These are phyloP conservation scores for Cryptocheilus praepositus DNA, from an alignment of 2,888 invertebrate species.

Conservation along the genomic window DNA sequence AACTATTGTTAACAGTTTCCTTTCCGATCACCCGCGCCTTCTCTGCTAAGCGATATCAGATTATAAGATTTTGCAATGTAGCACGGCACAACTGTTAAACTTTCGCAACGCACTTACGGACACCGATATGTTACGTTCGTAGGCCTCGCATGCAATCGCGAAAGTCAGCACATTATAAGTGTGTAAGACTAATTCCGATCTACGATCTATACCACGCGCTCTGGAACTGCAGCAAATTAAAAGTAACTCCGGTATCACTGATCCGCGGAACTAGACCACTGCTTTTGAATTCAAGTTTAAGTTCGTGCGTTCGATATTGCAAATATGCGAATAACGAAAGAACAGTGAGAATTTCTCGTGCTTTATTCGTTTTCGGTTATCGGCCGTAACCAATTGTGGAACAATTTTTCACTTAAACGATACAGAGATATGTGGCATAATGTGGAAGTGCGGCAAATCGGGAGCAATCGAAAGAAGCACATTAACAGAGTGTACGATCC, in stretches of 20 bases:
- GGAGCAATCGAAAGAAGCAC: too few species aligned
- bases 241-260: background rate
- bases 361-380: too few species aligned
- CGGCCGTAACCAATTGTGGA: too few species aligned
- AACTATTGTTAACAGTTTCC: conserved; percentile 43
- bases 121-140: conserved; percentile 13
- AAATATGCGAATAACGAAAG: too few species aligned
- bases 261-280: background rate
- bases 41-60: conserved; percentile 49
- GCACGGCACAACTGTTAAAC: conserved; percentile 38
- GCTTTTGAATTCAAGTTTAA: conserved; percentile 3
- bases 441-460: too few species aligned
- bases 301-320: background rate
- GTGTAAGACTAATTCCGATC: background rate
- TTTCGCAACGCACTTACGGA: conserved; percentile 40
- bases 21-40: conserved; percentile 35
- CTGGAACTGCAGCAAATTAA: background rate
- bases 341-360: too few species aligned
- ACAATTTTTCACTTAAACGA: too few species aligned
- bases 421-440: too few species aligned
- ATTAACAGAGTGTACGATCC: too few species aligned
- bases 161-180: background rate
- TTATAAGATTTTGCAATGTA: conserved; percentile 47
- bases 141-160: conserved; percentile 8
- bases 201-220: background rate